phyloP scores from a whole-genome alignment of 1,140 invertebrate species.

The Ridgeia piscesae region DNA sequence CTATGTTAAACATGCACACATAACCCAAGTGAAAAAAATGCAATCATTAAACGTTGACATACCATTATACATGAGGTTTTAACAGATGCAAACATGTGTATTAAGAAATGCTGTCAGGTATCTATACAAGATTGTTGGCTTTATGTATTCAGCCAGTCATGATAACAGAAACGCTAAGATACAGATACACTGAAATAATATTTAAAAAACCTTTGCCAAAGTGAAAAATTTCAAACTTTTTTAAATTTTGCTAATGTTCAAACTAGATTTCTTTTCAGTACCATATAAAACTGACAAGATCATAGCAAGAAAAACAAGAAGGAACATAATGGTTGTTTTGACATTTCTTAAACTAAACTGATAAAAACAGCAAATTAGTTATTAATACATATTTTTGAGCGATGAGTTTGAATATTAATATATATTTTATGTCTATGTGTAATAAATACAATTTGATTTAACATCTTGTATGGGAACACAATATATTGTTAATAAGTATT shows the following conservation, averaged over 20 bases:
- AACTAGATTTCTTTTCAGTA: background rate
- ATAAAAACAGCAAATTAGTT: background rate
- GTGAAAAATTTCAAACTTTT: background rate
- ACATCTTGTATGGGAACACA: background rate
- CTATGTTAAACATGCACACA: constrained; percentile 98
- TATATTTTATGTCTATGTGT: background rate
- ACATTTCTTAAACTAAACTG: background rate
- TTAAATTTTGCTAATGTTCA: background rate
- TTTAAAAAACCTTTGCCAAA: background rate
- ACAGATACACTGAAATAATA: background rate
- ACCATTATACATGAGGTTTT: background rate
- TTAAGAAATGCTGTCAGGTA: background rate
- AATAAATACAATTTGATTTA: background rate
- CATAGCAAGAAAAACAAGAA: background rate
- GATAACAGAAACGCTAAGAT: background rate
- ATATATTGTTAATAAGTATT: background rate
- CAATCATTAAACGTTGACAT: background rate
- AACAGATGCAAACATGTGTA: background rate
- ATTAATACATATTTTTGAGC: background rate
- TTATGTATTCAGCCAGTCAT: background rate
- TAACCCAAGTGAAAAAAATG: constrained; percentile 79
- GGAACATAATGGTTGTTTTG: background rate
- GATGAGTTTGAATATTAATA: background rate
- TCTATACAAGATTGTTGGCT: background rate
- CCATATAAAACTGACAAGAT: background rate